Base-by-base conservation (phyloP, 2,797 vertebrate species). In the Gouania willdenowi region DNA sequence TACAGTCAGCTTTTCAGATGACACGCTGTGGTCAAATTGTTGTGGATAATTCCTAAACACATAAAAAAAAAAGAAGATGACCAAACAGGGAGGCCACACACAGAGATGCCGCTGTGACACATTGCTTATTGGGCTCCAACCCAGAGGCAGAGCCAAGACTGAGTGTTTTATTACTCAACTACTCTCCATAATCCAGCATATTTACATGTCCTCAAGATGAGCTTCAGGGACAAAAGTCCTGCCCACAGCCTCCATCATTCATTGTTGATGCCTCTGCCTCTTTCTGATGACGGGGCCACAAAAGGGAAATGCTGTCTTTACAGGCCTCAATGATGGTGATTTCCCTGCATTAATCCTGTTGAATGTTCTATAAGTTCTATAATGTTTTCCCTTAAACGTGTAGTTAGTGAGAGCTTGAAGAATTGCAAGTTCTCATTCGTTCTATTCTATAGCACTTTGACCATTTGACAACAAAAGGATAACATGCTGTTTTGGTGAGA, bases 41-140 rank as follows among this genome's bases (percentile, higher is more conserved):
- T 79, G 72, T 69, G 41, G 76, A 81, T 53, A 60, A 71, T 78
- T 77, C 79, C 80, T 82, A 89, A 89, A 88, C 85, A 88, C 74
- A 77, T 77, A 64, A 63, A 68, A 79, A 81, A 65, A 74, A 66
- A 68, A 79, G 81, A 65, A 74, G 66, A 86, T 86, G 79, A 88
- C 81, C 87, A 86, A 87, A 87, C 82, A 84, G 63, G 61, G 41
- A 71, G 82, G 80, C 81, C 87, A 89, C 87, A 87, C 86, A 90
- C 83, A 26, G 73, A 71, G 81, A 69, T 41, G 68, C 46, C 65
- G 71, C 71, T 61, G 71, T 31, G 56, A 78, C 70, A 70, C 57
- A 41, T 49, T 29, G 73, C 56, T 67, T 62, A 65, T 54, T 33
- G 60, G 70, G 61, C 49, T 50, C 66, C 71, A 74, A 77, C 74